phyloP scores from a whole-genome alignment of 2,888 invertebrate species.

The Gryllus longicercus region DNA sequence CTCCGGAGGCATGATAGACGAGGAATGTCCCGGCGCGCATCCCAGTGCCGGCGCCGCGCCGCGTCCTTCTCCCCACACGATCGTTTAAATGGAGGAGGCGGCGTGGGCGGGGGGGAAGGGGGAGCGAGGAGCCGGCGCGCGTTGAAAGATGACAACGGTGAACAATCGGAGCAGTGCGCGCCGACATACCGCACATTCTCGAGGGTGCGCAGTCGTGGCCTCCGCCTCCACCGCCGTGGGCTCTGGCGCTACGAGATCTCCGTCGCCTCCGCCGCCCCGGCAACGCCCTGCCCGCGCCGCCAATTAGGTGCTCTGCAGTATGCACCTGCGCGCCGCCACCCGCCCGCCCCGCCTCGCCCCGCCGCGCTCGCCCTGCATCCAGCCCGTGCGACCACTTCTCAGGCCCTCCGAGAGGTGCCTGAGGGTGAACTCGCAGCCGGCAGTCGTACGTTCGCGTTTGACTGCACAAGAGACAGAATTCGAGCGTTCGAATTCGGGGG shows the following conservation, averaged over 20 bases:
- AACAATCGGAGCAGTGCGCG: conserved; percentile 27
- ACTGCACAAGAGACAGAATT: too few species aligned
- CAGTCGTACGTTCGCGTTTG: too few species aligned
- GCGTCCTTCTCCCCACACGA: not conserved
- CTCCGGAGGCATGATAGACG: conserved; percentile 25
- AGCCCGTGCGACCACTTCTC: too few species aligned
- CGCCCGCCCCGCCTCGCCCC: not conserved
- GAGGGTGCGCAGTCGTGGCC: not conserved
- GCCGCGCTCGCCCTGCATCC: not conserved
- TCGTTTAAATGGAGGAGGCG: not conserved
- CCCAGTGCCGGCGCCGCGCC: not conserved
- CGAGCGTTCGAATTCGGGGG: too few species aligned
- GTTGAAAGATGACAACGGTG: conserved; percentile 29
- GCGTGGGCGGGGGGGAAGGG: not conserved
- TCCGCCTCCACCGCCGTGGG: not conserved
- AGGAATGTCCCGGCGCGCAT: conserved; percentile 23
- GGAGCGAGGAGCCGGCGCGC: conserved; percentile 12
- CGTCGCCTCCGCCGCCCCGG: not conserved
- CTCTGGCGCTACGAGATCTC: too few species aligned
- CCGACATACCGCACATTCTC: conserved; percentile 27
- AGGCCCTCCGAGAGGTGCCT: too few species aligned
- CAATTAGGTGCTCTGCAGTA: not conserved
- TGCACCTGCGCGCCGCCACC: not conserved
- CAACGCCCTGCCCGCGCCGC: not conserved
- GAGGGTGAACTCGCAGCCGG: too few species aligned